Percentiles rank a stretch among this genome's conserved stretches.
phyloP scores from a whole-genome alignment of 2,113 vertebrate genomes.

The Leptobrachium leishanense region DNA sequence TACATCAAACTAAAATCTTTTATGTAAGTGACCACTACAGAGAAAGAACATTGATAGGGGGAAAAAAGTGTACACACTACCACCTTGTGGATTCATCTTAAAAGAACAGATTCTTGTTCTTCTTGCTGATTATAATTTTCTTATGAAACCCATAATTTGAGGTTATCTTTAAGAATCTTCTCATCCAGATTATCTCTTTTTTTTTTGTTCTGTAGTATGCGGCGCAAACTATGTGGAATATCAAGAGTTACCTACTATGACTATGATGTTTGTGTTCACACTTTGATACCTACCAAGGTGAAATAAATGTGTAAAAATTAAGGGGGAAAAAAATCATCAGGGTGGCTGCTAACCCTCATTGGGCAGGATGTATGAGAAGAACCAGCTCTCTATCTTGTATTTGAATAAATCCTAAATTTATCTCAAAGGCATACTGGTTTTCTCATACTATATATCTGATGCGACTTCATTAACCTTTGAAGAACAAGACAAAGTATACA shows the following conservation, averaged over 20 bases:
- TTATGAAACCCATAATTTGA: neutral
- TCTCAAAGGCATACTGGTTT: slow-evolving; percentile 8
- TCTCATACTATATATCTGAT: slow-evolving; percentile 11
- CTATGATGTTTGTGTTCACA: too few relatives aligned
- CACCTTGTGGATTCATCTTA: slow-evolving; percentile 68
- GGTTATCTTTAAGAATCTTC: neutral
- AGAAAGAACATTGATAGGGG: slow-evolving; percentile 19
- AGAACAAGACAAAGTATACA: neutral
- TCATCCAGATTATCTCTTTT: neutral
- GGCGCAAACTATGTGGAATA: too few relatives aligned
- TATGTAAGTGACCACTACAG: slow-evolving; percentile 38
- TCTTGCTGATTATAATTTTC: slow-evolving; percentile 11
- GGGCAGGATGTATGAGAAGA: neutral
- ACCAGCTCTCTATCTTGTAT: too few relatives aligned
- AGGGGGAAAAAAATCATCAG: too few relatives aligned
- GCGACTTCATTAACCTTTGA: slow-evolving; percentile 9
- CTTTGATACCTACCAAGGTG: too few relatives aligned
- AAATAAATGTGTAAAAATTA: too few relatives aligned
- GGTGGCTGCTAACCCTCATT: neutral
- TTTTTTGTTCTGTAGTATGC: too few relatives aligned
- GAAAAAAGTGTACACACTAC: slow-evolving; percentile 64
- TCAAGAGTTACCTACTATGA: too few relatives aligned
- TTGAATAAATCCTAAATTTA: slow-evolving; percentile 17
- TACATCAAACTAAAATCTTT: slow-evolving; percentile 31
- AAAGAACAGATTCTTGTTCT: slow-evolving; percentile 50